A percentile compares a stretch with the other conserved stretches of the same genome.
Conservation (phyloP, 1,140 invertebrate species). For the Macrobrachium nipponense region DNA sequence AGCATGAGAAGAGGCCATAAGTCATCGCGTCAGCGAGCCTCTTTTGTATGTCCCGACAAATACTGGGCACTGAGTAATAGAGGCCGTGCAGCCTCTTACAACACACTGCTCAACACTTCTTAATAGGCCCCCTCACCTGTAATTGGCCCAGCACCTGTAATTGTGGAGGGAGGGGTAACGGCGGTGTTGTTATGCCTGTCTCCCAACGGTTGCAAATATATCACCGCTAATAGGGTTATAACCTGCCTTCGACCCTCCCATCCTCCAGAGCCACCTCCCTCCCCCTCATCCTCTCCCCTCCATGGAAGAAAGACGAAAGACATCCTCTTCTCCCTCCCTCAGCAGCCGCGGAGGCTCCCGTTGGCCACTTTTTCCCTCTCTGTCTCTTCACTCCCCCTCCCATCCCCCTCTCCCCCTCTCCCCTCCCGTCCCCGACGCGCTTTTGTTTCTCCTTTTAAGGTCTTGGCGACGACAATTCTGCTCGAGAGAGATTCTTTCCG, state of each 20-base stretch:
- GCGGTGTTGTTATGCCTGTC: too few relatives aligned
- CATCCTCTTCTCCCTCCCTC: not conserved
- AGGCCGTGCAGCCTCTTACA: too few relatives aligned
- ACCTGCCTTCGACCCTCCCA: conserved; percentile 4
- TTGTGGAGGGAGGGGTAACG: too few relatives aligned
- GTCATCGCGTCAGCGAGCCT: too few relatives aligned
- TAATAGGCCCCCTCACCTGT: too few relatives aligned
- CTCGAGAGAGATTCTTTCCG: not conserved
- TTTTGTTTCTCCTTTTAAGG: not conserved
- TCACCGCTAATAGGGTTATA: conserved; percentile 8
- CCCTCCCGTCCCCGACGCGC: not conserved
- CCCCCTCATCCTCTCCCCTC: not conserved
- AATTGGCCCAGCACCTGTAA: too few relatives aligned
- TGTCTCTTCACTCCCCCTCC: not conserved
- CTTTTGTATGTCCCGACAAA: too few relatives aligned
- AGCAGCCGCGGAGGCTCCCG: not conserved
- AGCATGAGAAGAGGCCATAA: too few relatives aligned
- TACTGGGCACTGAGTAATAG: too few relatives aligned
- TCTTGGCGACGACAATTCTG: not conserved
- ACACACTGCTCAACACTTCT: too few relatives aligned
- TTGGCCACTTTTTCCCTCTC: not conserved
- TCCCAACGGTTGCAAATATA: too few relatives aligned
- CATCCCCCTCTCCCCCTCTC: not conserved
- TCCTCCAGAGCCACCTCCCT: conserved; percentile 3
- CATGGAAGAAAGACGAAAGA: too few relatives aligned